Percentiles rank a stretch among this genome's conserved stretches.
These are phyloP conservation scores for Ptychobarbus kaznakovi DNA, from an alignment of 2,797 vertebrate species.

Conservation along the genomic window DNA sequence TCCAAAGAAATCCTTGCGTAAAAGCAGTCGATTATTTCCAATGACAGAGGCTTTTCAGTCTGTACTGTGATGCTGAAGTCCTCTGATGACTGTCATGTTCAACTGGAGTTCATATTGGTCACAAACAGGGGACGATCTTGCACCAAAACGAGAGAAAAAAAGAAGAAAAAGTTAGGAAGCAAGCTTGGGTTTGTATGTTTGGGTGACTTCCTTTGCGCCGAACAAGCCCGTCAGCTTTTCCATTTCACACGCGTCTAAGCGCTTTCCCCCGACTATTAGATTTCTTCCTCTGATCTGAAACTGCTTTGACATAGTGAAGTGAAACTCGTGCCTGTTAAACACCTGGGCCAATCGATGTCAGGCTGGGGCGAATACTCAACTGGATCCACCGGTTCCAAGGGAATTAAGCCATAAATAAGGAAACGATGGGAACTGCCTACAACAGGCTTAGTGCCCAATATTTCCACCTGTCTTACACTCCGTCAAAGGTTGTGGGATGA, in stretches of 20 bases:
- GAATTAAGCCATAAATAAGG: conserved; percentile 83
- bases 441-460: conserved; percentile 69
- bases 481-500: conserved; percentile 13
- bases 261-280: conserved; percentile 45
- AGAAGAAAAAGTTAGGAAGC: conserved; percentile 64
- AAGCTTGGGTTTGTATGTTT: conserved; percentile 61
- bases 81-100: conserved; percentile 65
- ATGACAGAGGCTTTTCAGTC: conserved; percentile 63
- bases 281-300: conserved; percentile 47
- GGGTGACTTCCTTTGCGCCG: conserved; percentile 67
- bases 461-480: conserved; percentile 38
- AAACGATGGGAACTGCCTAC: conserved; percentile 76
- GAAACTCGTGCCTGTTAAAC: conserved; percentile 33
- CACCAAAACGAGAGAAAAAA: conserved; percentile 43
- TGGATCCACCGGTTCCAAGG: conserved; percentile 99
- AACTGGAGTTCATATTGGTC: conserved; percentile 72
- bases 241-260: conserved; percentile 63
- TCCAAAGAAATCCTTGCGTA: conserved; percentile 64
- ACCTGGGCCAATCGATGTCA: conserved; percentile 77
- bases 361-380: conserved; percentile 85
- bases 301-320: conserved; percentile 79
- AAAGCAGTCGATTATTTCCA: conserved; percentile 42
- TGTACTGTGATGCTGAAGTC: conserved; percentile 31
- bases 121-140: conserved; percentile 75
- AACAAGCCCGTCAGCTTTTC: conserved; percentile 71